Evolutionary conservation across 1,140 invertebrate genomes (phyloP), one percentile per base, ranked within the genome.

Genomic region (Drosophila saltans): DNA sequence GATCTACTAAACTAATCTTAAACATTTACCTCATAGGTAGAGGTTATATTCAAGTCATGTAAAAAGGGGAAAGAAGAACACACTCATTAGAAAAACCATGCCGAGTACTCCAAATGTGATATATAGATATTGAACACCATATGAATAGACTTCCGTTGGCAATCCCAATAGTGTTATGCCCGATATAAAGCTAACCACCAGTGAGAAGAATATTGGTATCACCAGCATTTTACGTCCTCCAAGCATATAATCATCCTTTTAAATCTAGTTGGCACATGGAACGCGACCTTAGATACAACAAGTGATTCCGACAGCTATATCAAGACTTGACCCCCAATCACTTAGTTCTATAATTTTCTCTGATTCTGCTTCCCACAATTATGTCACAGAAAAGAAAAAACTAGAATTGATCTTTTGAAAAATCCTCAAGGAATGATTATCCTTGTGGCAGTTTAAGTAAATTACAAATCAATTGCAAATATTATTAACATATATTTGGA

Each of bases 101-200:
- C 96, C 79, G 4, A 96, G 91, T 36, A 96, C 94, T 1, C 94
- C 94, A 21, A 94, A 85, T 1, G 94, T 91, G 7, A 96, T 94
- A 74, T 94, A 95, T 1, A 95, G 91, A 80, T 97, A 97, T 82
- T 97, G 96, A 0, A 96, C 97, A 0, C 97, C 97, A 85, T 97
- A 97, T 1, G 96, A 95, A 81, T 98, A 98, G 90, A 98, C 96
- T 93, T 99, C 98, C 0, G 97, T 96, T 0, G 98, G 97, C 1
- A 97, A 93, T 4, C 97, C 97, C 1, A 98, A 93, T n/a, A 98
- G 93, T 0, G 97, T 97, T 60, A 98, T 98, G 11, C 97, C 97
- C 1, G n/a, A 62, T 60, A 75, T 58, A 79, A 16, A 98, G 92
- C 97, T 93, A 40, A 95, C 94, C 61, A 94, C 92, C 26, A 95